Evolutionary conservation across 2,113 vertebrate species (phyloP), one percentile per base, ranked within the genome.

Genomic region (cattle (Bos taurus)): DNA sequence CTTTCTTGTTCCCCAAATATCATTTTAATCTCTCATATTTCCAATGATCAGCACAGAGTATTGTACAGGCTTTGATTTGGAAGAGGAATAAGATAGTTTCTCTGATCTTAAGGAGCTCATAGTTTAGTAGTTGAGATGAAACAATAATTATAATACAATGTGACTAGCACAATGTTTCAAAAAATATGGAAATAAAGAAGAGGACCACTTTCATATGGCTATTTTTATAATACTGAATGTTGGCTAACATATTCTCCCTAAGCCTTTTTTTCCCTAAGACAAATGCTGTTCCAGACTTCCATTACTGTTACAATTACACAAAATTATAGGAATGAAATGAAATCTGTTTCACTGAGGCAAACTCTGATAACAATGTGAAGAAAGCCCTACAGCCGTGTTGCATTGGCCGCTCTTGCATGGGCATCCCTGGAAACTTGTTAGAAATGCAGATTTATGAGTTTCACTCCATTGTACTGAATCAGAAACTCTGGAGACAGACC

Each of bases 241-340:
- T 26, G 33, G 77, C 78, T 83, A 91, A 60, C 1, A 33, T 50
- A 71, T 59, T 78, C 19, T 60, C n/a, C 43, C 57, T 74, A 77
- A 82, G 46, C 43, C 33, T 92, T 57, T 60, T 62, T 96, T 85
- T 92, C 3, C 30, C 11, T 14, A 86, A 40, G 59, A 95, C 13
- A 96, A 97, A 90, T 57, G 43, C 7, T 87, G 82, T 52, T 26
- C 17, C 54, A 40, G 17, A 23, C 46, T 64, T 12, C 40, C 48
- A 71, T 78, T 82, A 60, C 7, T 82, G 15, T 71, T 78, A 67
- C 19, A 96, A 59, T 78, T 14, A 12, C 0, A 14, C 12, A 25
- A 78, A 95, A 78, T 83, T 56, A 40, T 10, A 91, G 59, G n/a
- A 96, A 60, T 62, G 16, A 46, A 87, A 60, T 59, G 26, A 93